Base-by-base conservation (phyloP, 2,888 invertebrate species). In the Netelia fuscicornis region DNA sequence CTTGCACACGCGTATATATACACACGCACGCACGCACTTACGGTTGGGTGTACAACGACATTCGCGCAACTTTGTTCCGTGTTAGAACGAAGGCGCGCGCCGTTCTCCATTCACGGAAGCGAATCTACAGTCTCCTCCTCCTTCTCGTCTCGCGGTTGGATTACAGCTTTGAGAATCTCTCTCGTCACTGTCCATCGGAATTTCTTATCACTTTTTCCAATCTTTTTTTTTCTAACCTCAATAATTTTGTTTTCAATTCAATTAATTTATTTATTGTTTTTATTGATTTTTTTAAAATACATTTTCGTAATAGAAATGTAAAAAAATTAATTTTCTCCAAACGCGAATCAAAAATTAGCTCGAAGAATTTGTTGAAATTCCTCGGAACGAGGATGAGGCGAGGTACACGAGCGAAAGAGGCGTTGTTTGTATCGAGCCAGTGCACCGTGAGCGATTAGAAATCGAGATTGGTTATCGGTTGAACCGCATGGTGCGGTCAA, bases 341-440 rank as follows among this genome's bases (percentile, higher is more conserved):
- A 30, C 30, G 30, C 3, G 30, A 37, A 37, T 0, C 37, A 30
- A 5, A 30, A 30, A 5, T 25, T 17, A 37, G 25, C 54, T 30
- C 37, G 10, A 56, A 64, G 72, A 79, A 79, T 70, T 74, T 23
- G 52, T 20, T 17, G 17, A 37, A 70, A 75, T 79, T 79, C 68
- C 74, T 48, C 20, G 1, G 20, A 11, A 1, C 17, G 37, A 30
- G 48, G 20, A 20, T 6, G 68, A 54, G 72, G 64, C 44, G 54
- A 56, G 58, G 68, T 62, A 48, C 62, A 67, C 62, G 78, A 58
- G 54, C 79, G 56, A 67, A 71, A 64, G 72, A 83, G 87, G 86
- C 85, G 86, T 86, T 87, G 86, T 81, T 84, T 87, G 75, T 56
- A 56, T 37, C 30, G 85, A 58, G 17, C 58, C 20, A 20, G 5